Evolutionary conservation across 2,888 invertebrate species (phyloP).

Genomic region (Fragum whitleyi): DNA sequence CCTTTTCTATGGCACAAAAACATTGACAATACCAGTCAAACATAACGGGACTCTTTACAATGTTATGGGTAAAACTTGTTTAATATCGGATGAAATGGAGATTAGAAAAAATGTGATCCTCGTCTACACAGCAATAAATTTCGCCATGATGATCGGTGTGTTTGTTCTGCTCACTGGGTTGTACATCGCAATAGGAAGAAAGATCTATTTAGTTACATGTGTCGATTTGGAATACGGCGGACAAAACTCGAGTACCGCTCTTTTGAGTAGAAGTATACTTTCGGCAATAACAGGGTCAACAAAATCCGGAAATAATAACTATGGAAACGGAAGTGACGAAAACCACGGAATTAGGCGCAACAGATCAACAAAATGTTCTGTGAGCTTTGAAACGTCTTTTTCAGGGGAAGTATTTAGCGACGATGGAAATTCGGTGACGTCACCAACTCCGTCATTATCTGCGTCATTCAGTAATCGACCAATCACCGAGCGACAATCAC

Average conservation of each 20-base stretch:
- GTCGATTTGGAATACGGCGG: conserved; percentile 34
- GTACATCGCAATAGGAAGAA: conserved; percentile 61
- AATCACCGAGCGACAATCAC: too few species aligned
- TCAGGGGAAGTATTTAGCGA: not conserved
- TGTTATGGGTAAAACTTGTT: conserved; percentile 57
- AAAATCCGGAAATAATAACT: conserved; percentile 8
- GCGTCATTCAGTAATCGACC: not conserved
- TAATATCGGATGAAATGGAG: conserved; percentile 57
- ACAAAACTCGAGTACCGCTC: not conserved
- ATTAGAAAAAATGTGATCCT: conserved; percentile 48
- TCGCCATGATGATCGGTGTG: conserved; percentile 44
- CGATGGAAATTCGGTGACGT: not conserved
- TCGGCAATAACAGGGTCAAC: conserved; percentile 53
- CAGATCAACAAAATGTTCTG: not conserved
- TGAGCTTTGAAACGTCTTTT: conserved; percentile 11
- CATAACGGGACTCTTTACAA: not conserved
- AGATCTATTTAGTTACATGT: conserved; percentile 59
- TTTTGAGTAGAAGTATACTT: conserved; percentile 57
- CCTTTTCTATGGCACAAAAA: conserved; percentile 59
- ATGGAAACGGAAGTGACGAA: not conserved
- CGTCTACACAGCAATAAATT: conserved; percentile 46
- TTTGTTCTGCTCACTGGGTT: conserved; percentile 46
- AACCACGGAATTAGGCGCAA: not conserved
- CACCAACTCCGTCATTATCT: not conserved
- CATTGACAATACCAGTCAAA: conserved; percentile 28